Percentiles rank a stretch among this genome's conserved stretches.
Conservation (phyloP, 2,797 vertebrate species). For the Chloroceryle inda region DNA sequence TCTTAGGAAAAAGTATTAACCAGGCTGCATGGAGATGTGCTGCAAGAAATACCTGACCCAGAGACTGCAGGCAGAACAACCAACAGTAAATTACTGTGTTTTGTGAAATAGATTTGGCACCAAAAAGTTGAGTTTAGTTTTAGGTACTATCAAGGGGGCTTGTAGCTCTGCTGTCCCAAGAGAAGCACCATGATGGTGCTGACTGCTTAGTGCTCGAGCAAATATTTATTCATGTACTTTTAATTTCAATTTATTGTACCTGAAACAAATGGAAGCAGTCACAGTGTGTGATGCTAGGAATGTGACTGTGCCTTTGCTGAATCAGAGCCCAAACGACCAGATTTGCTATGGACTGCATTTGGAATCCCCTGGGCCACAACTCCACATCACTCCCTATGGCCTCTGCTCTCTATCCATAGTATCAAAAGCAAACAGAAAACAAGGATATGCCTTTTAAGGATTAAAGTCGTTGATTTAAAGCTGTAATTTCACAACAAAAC, state of each 20-base stretch:
- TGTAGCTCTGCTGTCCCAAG: neutral
- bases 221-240: neutral
- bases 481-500: neutral
- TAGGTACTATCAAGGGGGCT: neutral
- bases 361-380: neutral
- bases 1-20: neutral
- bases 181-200: accelerated
- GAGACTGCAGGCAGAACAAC: neutral
- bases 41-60: neutral
- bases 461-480: neutral
- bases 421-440: neutral
- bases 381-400: neutral
- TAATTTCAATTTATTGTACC: neutral
- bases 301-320: neutral
- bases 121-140: neutral
- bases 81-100: neutral
- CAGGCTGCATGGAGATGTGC: neutral
- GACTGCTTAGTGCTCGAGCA: neutral
- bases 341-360: neutral
- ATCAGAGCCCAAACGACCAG: neutral
- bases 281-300: neutral
- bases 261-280: neutral
- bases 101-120: neutral
- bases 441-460: neutral
- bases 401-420: neutral